Percentiles rank a stretch among this genome's conserved stretches.
phyloP scores from a whole-genome alignment of 2,888 invertebrate genomes.

The Lissocephala sabroskyi region DNA sequence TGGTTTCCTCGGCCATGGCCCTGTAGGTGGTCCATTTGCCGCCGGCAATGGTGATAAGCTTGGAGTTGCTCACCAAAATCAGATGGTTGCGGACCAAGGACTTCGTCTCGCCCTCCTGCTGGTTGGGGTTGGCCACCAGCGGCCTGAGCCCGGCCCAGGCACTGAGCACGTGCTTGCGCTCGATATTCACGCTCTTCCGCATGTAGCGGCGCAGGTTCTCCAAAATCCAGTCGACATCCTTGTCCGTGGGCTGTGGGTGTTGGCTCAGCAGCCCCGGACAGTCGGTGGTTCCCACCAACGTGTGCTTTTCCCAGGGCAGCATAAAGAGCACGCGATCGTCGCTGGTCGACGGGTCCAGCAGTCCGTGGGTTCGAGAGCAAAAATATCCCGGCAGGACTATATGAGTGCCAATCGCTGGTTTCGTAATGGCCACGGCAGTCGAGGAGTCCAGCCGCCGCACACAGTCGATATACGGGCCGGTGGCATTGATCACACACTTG shows the following conservation, averaged over 20 bases:
- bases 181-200: slow-evolving; percentile 91
- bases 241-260: slow-evolving; percentile 75
- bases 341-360: slow-evolving; percentile 93
- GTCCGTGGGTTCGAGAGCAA: slow-evolving; percentile 94
- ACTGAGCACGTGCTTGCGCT: slow-evolving; percentile 95
- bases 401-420: slow-evolving; percentile 93
- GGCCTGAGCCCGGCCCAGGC: slow-evolving; percentile 98
- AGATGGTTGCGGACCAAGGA: not conserved
- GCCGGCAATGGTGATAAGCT: slow-evolving; percentile 93
- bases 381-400: slow-evolving; percentile 97
- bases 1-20: slow-evolving; percentile 93
- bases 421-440: slow-evolving; percentile 44
- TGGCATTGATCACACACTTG: slow-evolving; percentile 94
- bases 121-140: slow-evolving; percentile 79
- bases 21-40: slow-evolving; percentile 99
- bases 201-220: slow-evolving; percentile 94
- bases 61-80: slow-evolving; percentile 74
- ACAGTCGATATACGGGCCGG: slow-evolving; percentile 93
- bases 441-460: slow-evolving; percentile 86
- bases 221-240: slow-evolving; percentile 83
- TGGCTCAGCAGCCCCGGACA: slow-evolving; percentile 88
- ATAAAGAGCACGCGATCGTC: slow-evolving; percentile 98
- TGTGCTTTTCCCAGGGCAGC: slow-evolving; percentile 93
- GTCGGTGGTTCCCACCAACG: slow-evolving; percentile 94
- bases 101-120: not conserved